phyloP scores from a whole-genome alignment of 2,888 invertebrate species.

The Tipula vernalis region DNA sequence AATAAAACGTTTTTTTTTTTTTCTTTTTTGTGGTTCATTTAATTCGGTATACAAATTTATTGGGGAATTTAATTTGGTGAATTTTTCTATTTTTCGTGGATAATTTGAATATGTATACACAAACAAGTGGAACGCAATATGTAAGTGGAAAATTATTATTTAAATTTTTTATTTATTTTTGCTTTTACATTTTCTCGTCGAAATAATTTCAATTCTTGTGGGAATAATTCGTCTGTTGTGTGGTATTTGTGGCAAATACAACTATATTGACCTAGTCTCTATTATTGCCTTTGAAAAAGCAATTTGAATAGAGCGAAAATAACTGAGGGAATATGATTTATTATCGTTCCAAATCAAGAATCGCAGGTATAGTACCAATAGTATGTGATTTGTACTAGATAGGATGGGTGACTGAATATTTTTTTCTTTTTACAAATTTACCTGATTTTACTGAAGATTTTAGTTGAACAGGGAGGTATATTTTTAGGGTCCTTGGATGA shows the following conservation, averaged over 20 bases:
- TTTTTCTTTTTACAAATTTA: no score
- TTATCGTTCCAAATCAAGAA: no score
- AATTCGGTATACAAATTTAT: background rate
- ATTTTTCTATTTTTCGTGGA: background rate
- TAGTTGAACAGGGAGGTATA: no score
- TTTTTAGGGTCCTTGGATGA: no score
- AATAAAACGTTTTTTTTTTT: background rate
- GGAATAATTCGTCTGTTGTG: background rate
- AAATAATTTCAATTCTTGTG: background rate
- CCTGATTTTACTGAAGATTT: no score
- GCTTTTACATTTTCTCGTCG: background rate
- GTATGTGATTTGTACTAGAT: no score
- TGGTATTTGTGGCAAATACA: background rate
- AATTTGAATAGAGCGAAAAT: background rate
- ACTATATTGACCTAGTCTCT: background rate
- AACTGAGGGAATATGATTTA: no score
- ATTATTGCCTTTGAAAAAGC: background rate
- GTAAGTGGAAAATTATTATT: background rate
- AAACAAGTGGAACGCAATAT: background rate
- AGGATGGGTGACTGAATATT: no score
- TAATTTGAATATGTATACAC: background rate
- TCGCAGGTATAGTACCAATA: no score
- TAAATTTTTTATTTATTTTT: background rate
- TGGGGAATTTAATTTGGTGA: background rate
- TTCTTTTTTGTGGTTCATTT: background rate